Base-by-base conservation (phyloP, 2,797 vertebrate genomes). In the Petrocephalus schoutedeni region DNA sequence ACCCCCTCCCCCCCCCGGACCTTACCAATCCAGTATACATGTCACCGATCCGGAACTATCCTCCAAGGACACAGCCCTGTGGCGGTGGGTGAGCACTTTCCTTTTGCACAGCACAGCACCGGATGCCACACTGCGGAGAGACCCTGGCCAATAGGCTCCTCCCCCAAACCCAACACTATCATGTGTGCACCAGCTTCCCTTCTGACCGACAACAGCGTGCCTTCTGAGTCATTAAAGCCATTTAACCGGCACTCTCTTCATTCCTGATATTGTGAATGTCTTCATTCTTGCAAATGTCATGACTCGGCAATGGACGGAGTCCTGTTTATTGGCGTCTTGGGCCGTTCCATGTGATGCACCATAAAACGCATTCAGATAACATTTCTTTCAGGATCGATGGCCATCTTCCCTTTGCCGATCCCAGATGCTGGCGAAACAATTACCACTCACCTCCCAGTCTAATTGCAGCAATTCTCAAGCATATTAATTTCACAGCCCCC, bases 351-450 rank as follows among this genome's bases (percentile, higher is more conserved):
- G 84, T 53, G n/a, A 84, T 58, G 61, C 87, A 88, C 89, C 89
- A 84, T 45, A 9, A 67, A 89, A 89, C 53, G 28, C 14, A 85
- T 87, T 89, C 80, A 64, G 28, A 54, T 90, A 53, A 64, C 64
- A 57, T 61, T 53, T 84, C 87, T 88, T 80, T 90, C 71, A 83
- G 71, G 67, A 58, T 58, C 56, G 32, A 74, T 87, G 87, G 74
- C 89, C 88, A 87, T 89, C 89, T 90, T 71, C 89, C 49, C 51
- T 59, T 32, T 86, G 16, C 85, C 71, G 59, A 54, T 89, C 90
- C 89, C 90, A 86, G 83, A 88, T 89, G 91, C 88, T 88, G 87
- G 36, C 9, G 89, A 90, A 89, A 89, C 88, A 89, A 90, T 91
- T 89, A 90, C 86, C 88, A 85, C 87, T 83, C 88, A 90, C 88